Evolutionary conservation across 2,888 invertebrate species (phyloP).

Genomic region (Myopa tessellatipennis): DNA sequence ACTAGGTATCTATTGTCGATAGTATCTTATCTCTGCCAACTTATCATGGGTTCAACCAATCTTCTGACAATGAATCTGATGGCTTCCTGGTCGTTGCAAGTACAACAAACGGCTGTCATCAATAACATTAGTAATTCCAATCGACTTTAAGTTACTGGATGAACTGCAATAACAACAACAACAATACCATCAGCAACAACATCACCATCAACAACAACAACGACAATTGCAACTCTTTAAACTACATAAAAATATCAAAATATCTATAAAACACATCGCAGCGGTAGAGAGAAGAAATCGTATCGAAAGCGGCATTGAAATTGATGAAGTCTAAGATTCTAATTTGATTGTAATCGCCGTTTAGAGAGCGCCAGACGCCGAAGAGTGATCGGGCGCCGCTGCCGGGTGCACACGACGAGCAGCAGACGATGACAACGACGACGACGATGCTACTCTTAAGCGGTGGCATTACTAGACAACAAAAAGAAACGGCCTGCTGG

Average conservation of each 20-base stretch:
- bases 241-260: not conserved
- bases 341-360: constrained; percentile 52
- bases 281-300: not conserved
- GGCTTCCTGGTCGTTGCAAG: not conserved
- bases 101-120: not conserved
- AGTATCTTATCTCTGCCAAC: too few relatives aligned
- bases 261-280: not conserved
- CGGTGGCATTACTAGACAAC: not conserved
- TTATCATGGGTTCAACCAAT: not conserved
- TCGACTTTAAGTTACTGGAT: not conserved
- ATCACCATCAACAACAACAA: too few relatives aligned
- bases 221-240: too few relatives aligned
- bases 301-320: constrained; percentile 39
- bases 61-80: not conserved
- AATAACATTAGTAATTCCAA: not conserved
- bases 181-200: too few relatives aligned
- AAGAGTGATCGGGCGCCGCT: constrained; percentile 50
- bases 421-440: not conserved
- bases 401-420: not conserved
- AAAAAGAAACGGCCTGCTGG: too few relatives aligned
- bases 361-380: constrained; percentile 27
- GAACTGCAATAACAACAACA: too few relatives aligned
- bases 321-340: constrained; percentile 52
- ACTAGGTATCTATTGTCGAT: too few relatives aligned
- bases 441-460: not conserved